Evolutionary conservation across 2,113 vertebrate species (phyloP).

Genomic region (Petrocephalus zakoni): DNA sequence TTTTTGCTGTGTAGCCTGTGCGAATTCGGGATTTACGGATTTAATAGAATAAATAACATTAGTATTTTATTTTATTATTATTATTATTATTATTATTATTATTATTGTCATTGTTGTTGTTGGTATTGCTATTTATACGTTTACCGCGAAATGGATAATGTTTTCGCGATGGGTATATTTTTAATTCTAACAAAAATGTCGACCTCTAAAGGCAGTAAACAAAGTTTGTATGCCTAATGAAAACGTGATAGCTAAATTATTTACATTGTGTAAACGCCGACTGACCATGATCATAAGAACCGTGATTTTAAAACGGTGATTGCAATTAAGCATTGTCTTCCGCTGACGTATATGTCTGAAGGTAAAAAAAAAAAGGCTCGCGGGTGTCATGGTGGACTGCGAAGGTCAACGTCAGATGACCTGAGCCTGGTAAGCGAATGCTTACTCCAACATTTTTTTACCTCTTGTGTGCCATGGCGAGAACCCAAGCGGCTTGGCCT

Average conservation of each 20-base stretch:
- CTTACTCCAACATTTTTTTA: not conserved
- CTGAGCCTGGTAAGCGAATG: not conserved
- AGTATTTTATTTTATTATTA: not conserved
- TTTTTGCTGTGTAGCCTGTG: not conserved
- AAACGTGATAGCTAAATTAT: not conserved
- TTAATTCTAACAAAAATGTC: not conserved
- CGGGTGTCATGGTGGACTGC: slow-evolving; percentile 5
- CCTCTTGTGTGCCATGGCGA: not conserved
- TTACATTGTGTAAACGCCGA: not conserved
- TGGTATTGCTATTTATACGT: too few relatives aligned
- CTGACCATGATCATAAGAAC: not conserved
- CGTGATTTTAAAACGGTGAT: not conserved
- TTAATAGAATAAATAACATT: not conserved
- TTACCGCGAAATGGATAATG: not conserved
- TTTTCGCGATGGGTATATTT: not conserved
- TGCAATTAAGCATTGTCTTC: not conserved
- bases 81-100: not conserved
- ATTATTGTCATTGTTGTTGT: not conserved
- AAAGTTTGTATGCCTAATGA: not conserved
- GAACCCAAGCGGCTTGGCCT: not conserved
- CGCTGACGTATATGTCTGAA: not conserved
- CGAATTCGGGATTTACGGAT: not conserved
- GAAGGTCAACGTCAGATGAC: slow-evolving; percentile 19
- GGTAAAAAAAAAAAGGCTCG: not conserved
- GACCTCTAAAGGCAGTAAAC: not conserved